phyloP scores from a whole-genome alignment of 2,888 invertebrate genomes.

The Perdita meconis region DNA sequence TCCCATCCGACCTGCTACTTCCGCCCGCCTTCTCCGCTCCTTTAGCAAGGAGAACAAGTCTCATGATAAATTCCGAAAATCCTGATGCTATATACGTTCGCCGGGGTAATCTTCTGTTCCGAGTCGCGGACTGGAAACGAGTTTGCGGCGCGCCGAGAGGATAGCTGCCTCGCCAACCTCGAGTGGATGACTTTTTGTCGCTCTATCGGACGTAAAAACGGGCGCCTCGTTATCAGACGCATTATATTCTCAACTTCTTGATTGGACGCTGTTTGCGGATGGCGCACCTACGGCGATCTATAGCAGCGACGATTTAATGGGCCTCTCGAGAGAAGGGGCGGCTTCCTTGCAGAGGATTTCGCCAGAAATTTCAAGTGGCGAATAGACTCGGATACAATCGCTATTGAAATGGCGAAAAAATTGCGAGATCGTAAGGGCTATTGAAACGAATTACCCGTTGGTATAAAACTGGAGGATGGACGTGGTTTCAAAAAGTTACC shows the following conservation, averaged over 20 bases:
- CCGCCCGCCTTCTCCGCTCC: conserved; percentile 8
- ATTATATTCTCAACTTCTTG: conserved; percentile 59
- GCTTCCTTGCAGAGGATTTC: no score
- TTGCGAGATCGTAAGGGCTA: no score
- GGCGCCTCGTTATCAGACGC: conserved; percentile 36
- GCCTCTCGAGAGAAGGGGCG: not conserved
- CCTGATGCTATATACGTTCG: conserved; percentile 56
- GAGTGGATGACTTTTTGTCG: conserved; percentile 27
- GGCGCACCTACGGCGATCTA: conserved; percentile 32
- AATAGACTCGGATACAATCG: no score
- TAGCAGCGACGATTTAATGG: not conserved
- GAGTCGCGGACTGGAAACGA: conserved; percentile 49
- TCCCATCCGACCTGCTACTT: conserved; percentile 41
- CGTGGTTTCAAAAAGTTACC: no score
- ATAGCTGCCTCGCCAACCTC: conserved; percentile 8
- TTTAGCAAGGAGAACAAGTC: conserved; percentile 55
- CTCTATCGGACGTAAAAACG: conserved; percentile 62
- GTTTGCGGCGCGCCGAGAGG: conserved; percentile 63
- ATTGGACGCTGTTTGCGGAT: conserved; percentile 53
- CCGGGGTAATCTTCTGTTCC: conserved; percentile 39
- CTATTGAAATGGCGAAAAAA: no score
- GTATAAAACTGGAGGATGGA: no score
- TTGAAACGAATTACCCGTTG: no score
- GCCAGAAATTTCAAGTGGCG: no score
- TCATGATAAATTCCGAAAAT: conserved; percentile 70